A percentile compares a stretch with the other conserved stretches of the same genome.
phyloP scores from a whole-genome alignment of 37 sponge, comb jelly and placozoan species.

The Eunapius fragilis region DNA sequence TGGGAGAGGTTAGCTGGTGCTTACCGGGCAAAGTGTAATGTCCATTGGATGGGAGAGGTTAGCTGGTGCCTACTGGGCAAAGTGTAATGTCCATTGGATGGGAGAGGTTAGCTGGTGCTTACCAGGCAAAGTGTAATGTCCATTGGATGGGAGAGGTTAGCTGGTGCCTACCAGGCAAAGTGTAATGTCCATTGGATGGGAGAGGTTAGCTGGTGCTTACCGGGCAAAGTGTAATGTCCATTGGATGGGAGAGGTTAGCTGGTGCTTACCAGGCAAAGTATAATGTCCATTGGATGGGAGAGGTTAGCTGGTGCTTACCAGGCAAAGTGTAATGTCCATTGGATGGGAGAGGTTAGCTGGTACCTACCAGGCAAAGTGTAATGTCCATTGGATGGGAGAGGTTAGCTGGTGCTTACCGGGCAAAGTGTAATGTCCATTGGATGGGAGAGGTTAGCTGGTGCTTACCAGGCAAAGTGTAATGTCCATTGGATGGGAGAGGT shows the following conservation, averaged over 20 bases:
- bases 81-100: slow-evolving; percentile 67
- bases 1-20: slow-evolving; percentile 42
- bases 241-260: slow-evolving; percentile 56
- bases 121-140: no score
- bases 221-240: no score
- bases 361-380: no score
- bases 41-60: slow-evolving; percentile 57
- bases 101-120: slow-evolving; percentile 24
- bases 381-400: slow-evolving; percentile 59
- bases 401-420: no score
- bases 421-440: no score
- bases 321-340: no score
- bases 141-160: slow-evolving; percentile 57
- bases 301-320: slow-evolving; percentile 16
- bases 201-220: slow-evolving; percentile 12
- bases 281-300: slow-evolving; percentile 62
- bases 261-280: no score
- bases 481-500: slow-evolving; percentile 59
- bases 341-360: slow-evolving; percentile 49
- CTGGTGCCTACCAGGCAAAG: no score
- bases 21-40: no score
- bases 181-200: slow-evolving; percentile 68
- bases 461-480: no score
- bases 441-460: slow-evolving; percentile 36
- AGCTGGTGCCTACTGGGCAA: no score